phyloP scores from a whole-genome alignment of 2,797 vertebrate genomes.

The Enteromius unitaeniatus region DNA sequence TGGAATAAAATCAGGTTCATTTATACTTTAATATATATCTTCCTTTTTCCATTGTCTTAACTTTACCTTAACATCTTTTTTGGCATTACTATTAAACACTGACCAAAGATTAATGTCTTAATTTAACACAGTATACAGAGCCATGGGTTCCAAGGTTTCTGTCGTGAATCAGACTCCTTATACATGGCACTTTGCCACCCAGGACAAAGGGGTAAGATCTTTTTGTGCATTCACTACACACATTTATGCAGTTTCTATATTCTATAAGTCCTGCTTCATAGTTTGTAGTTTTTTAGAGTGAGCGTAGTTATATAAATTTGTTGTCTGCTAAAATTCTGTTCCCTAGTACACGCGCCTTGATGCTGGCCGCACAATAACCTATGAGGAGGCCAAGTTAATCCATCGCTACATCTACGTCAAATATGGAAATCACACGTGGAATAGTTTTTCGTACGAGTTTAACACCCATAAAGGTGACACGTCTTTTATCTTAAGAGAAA shows the following conservation, averaged over 20 bases:
- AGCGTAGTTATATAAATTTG: too few relatives aligned
- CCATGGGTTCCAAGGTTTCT: background rate
- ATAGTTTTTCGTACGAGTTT: slow-evolving; percentile 26
- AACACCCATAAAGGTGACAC: slow-evolving; percentile 40
- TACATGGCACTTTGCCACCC: background rate
- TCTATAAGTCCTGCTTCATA: too few relatives aligned
- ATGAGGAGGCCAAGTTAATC: background rate
- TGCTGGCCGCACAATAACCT: background rate
- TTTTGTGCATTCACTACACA: background rate
- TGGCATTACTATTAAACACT: background rate
- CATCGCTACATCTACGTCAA: slow-evolving; percentile 24
- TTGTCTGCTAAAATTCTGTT: background rate
- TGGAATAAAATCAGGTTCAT: too few relatives aligned
- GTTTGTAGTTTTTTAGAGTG: background rate
- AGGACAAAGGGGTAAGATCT: background rate
- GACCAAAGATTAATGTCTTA: background rate
- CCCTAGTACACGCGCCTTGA: background rate
- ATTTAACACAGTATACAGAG: background rate
- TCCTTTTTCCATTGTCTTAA: too few relatives aligned
- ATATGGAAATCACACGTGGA: background rate
- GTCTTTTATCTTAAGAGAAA: slow-evolving; percentile 34
- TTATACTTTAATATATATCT: too few relatives aligned
- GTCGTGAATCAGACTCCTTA: background rate
- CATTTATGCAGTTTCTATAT: background rate
- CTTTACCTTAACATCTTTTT: background rate